phyloP scores from a whole-genome alignment of 2,797 vertebrate genomes.

The Myotis findleyi region DNA sequence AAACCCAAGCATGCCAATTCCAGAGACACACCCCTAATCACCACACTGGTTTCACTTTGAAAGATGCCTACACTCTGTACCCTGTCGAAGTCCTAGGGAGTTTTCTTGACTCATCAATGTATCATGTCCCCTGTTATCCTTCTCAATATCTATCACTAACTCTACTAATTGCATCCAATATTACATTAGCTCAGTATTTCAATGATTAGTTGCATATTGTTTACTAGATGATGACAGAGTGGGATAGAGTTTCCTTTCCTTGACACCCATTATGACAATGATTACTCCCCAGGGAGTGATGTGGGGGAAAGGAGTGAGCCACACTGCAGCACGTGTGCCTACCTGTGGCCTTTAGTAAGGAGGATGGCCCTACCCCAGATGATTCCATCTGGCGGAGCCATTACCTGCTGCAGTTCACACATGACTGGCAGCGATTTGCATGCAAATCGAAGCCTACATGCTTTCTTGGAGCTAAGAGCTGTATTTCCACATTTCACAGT shows the following conservation, averaged over 20 bases:
- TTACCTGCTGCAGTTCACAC: constrained; percentile 89
- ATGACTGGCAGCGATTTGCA: constrained; percentile 90
- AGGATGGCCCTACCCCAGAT: constrained; percentile 87
- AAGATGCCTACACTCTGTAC: neutral
- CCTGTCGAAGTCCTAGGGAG: constrained; percentile 17
- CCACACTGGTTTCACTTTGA: constrained; percentile 29
- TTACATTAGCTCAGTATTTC: constrained; percentile 50
- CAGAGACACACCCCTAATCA: neutral
- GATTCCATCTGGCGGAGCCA: constrained; percentile 89
- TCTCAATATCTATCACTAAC: constrained; percentile 68
- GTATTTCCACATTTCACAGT: constrained; percentile 88
- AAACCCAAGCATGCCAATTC: neutral
- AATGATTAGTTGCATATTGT: constrained; percentile 73
- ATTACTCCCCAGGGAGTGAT: constrained; percentile 82
- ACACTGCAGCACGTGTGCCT: constrained; percentile 70
- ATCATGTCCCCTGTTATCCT: constrained; percentile 63
- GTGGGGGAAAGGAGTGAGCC: constrained; percentile 75
- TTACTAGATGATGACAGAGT: constrained; percentile 70
- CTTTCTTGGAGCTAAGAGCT: constrained; percentile 87
- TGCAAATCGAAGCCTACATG: constrained; percentile 89
- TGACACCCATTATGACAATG: constrained; percentile 82
- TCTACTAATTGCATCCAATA: constrained; percentile 69
- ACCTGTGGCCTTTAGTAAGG: constrained; percentile 83
- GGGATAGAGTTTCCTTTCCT: constrained; percentile 60
- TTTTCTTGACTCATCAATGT: constrained; percentile 44